Base-by-base conservation (phyloP, 2,888 invertebrate species). In the Notodonta ziczac region DNA sequence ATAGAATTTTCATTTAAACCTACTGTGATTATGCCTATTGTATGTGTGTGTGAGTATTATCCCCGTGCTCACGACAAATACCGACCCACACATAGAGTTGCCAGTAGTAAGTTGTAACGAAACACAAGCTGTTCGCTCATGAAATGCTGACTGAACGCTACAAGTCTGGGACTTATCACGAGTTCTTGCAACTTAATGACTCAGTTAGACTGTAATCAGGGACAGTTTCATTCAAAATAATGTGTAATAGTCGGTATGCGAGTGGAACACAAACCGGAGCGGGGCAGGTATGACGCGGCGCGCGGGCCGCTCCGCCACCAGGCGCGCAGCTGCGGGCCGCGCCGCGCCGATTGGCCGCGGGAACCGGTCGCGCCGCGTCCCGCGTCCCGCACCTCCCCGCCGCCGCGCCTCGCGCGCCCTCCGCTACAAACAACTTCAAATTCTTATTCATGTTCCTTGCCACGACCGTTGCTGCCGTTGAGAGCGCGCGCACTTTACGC, bases 361-460 rank as follows among this genome's bases (percentile, higher is more conserved):
- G 83, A 90, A 91, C 91, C 91, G 91, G 91, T 90, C 88, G 77
- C 74, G 66, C 79, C 82, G 81, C 84, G 77, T 80, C 74, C 83
- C 84, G 81, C 84, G 77, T 80, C 74, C 83, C 84, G 80, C 74
- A 69, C 76, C 80, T 78, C 81, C 52, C 77, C 71, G 66, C 72
- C 71, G 66, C 72, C 82, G 80, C 75, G 69, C 76, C 80, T 78
- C 81, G 64, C 81, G 56, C 53, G 63, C 56, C 70, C 80, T 64
- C 79, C 81, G 81, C 84, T 81, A 85, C 85, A 83, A 85, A 86
- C 90, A 90, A 91, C 91, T 90, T 90, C 87, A 88, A 91, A 94
- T 92, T 92, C 92, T 91, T 93, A 92, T 92, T 93, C 93, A 92
- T 91, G 87, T 85, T 84, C 83, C 82, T 88, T 84, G 88, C 84